These are phyloP conservation scores for Sussaba pulchella DNA, from an alignment of 2,888 invertebrate genomes.

Conservation along the genomic window DNA sequence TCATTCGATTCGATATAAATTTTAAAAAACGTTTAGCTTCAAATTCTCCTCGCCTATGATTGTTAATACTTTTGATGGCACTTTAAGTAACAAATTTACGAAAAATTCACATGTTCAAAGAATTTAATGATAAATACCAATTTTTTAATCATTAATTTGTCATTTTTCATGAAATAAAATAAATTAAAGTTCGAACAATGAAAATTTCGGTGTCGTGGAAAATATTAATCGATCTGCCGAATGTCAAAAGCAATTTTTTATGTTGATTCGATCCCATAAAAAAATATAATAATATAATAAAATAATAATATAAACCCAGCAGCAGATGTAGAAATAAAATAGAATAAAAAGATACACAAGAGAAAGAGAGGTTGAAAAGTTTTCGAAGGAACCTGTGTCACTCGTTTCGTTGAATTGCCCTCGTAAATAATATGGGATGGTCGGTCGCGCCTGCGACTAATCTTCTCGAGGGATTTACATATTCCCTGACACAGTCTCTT, in stretches of 20 bases:
- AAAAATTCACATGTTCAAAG: neutral
- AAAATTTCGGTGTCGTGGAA: too few relatives aligned
- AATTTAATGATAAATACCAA: neutral
- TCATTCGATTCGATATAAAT: too few relatives aligned
- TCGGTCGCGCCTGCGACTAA: slow-evolving; percentile 35
- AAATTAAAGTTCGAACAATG: too few relatives aligned
- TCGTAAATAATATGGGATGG: slow-evolving; percentile 16
- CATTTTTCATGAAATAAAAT: too few relatives aligned
- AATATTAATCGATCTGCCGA: slow-evolving; percentile 17
- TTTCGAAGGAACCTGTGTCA: slow-evolving; percentile 20
- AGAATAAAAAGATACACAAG: slow-evolving; percentile 20
- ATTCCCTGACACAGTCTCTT: neutral
- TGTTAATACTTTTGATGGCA: too few relatives aligned
- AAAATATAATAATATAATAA: neutral
- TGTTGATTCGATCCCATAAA: too few relatives aligned
- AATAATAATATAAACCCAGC: too few relatives aligned
- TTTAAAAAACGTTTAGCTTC: too few relatives aligned
- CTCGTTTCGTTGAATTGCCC: slow-evolving; percentile 32
- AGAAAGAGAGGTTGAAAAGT: slow-evolving; percentile 26
- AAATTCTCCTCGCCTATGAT: too few relatives aligned
- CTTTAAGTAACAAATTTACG: too few relatives aligned
- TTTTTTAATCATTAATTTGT: too few relatives aligned
- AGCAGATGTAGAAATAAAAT: neutral
- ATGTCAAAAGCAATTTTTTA: neutral
- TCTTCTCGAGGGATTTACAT: slow-evolving; percentile 4